These are phyloP conservation scores for Fratercula arctica DNA, from an alignment of 2,797 vertebrate genomes.

Conservation along the genomic window DNA sequence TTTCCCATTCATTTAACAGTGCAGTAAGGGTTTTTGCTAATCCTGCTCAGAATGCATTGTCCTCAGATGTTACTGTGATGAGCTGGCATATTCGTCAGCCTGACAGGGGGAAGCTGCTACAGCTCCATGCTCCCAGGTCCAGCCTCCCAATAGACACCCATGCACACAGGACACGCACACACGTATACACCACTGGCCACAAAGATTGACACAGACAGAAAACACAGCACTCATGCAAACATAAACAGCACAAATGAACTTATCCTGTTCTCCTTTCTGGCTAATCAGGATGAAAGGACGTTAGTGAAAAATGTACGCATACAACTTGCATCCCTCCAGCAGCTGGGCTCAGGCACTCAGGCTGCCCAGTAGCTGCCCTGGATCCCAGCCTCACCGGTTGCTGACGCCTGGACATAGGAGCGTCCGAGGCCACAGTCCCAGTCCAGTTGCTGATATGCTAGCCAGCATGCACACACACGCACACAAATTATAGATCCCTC, in stretches of 20 bases:
- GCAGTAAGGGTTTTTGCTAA: background rate
- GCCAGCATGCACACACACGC: background rate
- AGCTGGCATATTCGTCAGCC: background rate
- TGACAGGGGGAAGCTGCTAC: background rate
- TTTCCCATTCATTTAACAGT: background rate
- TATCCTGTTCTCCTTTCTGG: background rate
- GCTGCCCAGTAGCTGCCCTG: background rate
- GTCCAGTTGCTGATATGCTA: background rate
- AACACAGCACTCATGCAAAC: background rate
- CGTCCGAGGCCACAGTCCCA: background rate
- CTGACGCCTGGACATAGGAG: background rate
- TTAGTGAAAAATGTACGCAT: background rate
- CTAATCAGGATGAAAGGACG: background rate
- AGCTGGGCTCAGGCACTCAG: background rate
- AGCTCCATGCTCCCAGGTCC: background rate
- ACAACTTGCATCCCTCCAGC: background rate
- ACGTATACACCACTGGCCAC: accelerated
- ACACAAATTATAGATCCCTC: background rate
- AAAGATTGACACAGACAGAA: background rate
- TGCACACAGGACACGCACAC: background rate
- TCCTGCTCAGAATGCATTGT: background rate
- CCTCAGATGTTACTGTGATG: background rate
- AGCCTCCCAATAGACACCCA: background rate
- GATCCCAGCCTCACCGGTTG: too few species aligned
- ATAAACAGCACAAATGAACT: background rate